These are phyloP conservation scores for Temnothorax rugatulus DNA, from an alignment of 2,888 invertebrate genomes.

Conservation along the genomic window DNA sequence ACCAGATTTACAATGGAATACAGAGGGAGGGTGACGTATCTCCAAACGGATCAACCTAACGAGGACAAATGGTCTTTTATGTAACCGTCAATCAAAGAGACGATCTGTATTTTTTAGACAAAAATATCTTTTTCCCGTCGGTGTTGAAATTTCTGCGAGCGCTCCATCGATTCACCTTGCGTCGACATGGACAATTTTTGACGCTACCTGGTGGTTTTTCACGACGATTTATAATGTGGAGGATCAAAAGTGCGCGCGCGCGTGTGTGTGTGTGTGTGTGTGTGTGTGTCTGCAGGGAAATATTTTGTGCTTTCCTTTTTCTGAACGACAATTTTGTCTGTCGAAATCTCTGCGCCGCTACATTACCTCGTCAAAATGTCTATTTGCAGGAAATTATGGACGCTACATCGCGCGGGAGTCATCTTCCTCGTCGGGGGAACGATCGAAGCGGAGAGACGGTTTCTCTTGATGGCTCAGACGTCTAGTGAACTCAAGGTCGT, in stretches of 20 bases:
- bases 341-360: background rate
- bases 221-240: background rate
- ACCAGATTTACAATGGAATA: constrained; percentile 9
- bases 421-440: constrained; percentile 19
- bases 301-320: background rate
- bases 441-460: constrained; percentile 25
- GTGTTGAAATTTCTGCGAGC: background rate
- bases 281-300: background rate
- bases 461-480: constrained; percentile 45
- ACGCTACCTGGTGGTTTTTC: background rate
- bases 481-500: constrained; percentile 57
- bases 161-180: background rate
- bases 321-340: background rate
- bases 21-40: background rate
- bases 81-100: constrained; percentile 22
- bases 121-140: background rate
- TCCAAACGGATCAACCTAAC: constrained; percentile 23
- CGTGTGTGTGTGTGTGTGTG: background rate
- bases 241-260: background rate
- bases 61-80: constrained; percentile 18
- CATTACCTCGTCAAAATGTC: constrained; percentile 8
- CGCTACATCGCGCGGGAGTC: background rate
- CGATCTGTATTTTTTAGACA: background rate
- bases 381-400: constrained; percentile 35
- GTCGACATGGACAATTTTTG: background rate